Base-by-base conservation (phyloP, 1,140 invertebrate genomes). In the Gryllus bimaculatus region DNA sequence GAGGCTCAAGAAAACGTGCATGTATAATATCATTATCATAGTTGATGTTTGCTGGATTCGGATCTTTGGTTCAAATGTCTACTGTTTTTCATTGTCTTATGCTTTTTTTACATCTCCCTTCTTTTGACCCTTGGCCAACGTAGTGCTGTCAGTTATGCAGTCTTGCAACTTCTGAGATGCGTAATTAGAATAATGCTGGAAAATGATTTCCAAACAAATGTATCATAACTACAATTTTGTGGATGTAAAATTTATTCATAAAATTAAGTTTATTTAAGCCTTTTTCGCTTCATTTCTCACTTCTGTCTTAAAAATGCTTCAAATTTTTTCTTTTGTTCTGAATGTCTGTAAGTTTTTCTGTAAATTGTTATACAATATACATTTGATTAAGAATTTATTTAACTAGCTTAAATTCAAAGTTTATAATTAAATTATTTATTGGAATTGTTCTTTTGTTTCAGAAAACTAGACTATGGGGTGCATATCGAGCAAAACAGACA, bases 401-500 rank as follows among this genome's bases (percentile, higher is more conserved):
- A 66, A 66, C 7, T 66, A 66, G 54, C 54, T 3, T 66, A 13
- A 66, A 66, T 13, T 66, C 18, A 66, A 66, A 7, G 26, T 66
- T 66, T 66, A 7, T 66, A 3, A 7, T 13, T 10, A 78, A 66
- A 1, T 21, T 78, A 49, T 20, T 21, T 49, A 77, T 73, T 66
- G 49, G 12, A 21, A 21, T 78, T 78, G 8, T 74, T 75, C 10
- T 21, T 75, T 74, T 26, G 21, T 75, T 78, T 0, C 39, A 79
- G 78, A 75, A 18, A 13, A n/a, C 47, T 20, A 48, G 21, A 79
- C 49, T n/a, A 95, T 95, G 94, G 94, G 94, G 86, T 95, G 94
- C 88, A 90, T 95, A 82, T 92, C 92, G 83, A 95, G 93, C 87
- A 93, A 92, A 85, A 89, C 89, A 83, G 92, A 95, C 83, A 89